Base-by-base conservation (phyloP, 2,888 invertebrate species). In the Parnassius orleans region DNA sequence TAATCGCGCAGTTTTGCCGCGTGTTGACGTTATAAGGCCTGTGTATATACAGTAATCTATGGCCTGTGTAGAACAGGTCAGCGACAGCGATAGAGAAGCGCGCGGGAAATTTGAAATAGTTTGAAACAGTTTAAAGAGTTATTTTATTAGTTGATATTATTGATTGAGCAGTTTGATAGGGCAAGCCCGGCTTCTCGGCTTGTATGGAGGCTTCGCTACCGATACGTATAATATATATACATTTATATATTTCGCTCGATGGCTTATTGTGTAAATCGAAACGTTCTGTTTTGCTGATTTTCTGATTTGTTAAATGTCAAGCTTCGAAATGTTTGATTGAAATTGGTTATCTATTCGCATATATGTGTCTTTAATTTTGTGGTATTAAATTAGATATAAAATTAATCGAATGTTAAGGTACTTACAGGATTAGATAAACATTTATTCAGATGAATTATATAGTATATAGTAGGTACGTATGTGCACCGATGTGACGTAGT, bases 341-440 rank as follows among this genome's bases (percentile, higher is more conserved):
- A 14, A 48, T 14, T 53, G 57, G 48, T 64, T 64, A 52, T 63
- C 47, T 52, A 58, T 61, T 71, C 68, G 67, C 72, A 66, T 68
- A 63, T 61, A 66, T 33, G 55, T 44, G 33, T 12, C 24, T 63
- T 68, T 71, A 70, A 70, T 63, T 69, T 71, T 70, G 70, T 72
- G 66, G 70, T 73, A 73, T 73, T 68, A 60, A 61, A 56, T 52
- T 57, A 61, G 47, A 33, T 47, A 52, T 61, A 19, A 74, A 73
- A 72, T 73, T 72, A 71, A 72, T 76, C 71, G 67, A 71, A 78
- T 72, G 68, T 71, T 77, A 75, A 73, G 73, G 74, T 80, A 80
- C 73, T 79, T 81, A 80, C 81, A 76, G 73, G 74, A 74, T 74
- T 80, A 82, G 74, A 63, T 76, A 77, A 75, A 68, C 72, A 66